Base-by-base conservation (phyloP, 1,140 invertebrate genomes). In the Melipona quadrifasciata region DNA sequence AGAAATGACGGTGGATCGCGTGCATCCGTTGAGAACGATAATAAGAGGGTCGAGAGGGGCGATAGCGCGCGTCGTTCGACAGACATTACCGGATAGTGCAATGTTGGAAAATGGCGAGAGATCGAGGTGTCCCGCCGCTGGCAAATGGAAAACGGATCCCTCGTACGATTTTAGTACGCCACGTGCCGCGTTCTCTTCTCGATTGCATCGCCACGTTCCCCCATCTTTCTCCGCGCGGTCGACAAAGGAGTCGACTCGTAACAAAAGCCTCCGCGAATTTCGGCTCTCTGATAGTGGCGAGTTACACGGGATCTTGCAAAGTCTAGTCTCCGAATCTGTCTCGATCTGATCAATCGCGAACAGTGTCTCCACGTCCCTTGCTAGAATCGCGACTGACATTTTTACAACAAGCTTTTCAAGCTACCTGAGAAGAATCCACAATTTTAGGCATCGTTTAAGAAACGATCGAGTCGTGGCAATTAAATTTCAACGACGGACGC, bases 101-200 rank as follows among this genome's bases (percentile, higher is more conserved):
- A 82, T 86, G 58, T 39, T 57, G 74, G 87, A 77, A 86, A 89
- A 88, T 86, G 73, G 88, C 39, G 39, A 31, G 73, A 83, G 82
- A 90, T 88, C 82, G 88, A 65, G 58, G 51, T 87, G 71, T 78
- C 73, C 70, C 16, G 58, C 68, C 34, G 57, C 16, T 79, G 34
- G 85, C 86, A 93, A 93, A 93, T 93, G 90, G 92, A 91, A 92
- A 92, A 92, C 91, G 92, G 90, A 92, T 92, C 90, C 88, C 82
- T 91, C 91, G 86, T 93, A 90, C 82, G 85, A 93, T 93, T 94
- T 93, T 92, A 94, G 87, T 92, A 85, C 75, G 75, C 88, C 90
- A 92, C 92, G 92, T 64, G 68, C 51, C 24, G 24, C 39, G 39
- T 47, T 34, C 67, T 16, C 8, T 61, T 68, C 82, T 87, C 82